These are phyloP conservation scores for Apocrypta bakeri DNA, from an alignment of 1,140 invertebrate genomes.

Conservation along the genomic window DNA sequence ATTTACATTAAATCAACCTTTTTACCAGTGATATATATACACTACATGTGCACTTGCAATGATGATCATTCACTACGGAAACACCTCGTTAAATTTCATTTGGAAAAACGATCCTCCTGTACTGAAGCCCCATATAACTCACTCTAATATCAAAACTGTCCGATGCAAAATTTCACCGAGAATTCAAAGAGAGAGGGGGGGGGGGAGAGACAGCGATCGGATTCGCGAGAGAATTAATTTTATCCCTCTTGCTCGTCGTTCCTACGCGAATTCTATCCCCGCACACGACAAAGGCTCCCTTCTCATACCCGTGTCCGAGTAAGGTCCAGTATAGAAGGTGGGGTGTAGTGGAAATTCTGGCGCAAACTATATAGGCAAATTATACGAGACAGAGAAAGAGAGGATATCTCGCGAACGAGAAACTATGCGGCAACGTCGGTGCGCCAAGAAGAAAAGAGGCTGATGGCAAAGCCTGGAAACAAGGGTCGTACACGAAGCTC, in stretches of 20 bases:
- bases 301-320: neutral
- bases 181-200: too few relatives aligned
- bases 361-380: neutral
- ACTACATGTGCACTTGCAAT: too few relatives aligned
- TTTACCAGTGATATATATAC: too few relatives aligned
- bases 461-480: conserved; percentile 16
- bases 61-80: neutral
- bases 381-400: conserved; percentile 20
- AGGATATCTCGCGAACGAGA: neutral
- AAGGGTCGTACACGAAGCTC: conserved; percentile 27
- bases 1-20: too few relatives aligned
- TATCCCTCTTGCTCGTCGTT: neutral
- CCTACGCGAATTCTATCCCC: neutral
- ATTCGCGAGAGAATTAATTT: neutral
- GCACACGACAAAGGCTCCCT: neutral
- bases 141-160: neutral
- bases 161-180: neutral
- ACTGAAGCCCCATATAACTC: neutral
- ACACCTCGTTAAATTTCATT: conserved; percentile 33
- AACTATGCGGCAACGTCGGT: conserved; percentile 8
- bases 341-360: conserved; percentile 2
- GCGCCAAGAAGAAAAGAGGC: neutral
- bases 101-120: neutral
- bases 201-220: too few relatives aligned
- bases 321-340: neutral